Evolutionary conservation across 2,797 vertebrate genomes (phyloP), one percentile per base, ranked within the genome.

Genomic region (Vultur gryphus): DNA sequence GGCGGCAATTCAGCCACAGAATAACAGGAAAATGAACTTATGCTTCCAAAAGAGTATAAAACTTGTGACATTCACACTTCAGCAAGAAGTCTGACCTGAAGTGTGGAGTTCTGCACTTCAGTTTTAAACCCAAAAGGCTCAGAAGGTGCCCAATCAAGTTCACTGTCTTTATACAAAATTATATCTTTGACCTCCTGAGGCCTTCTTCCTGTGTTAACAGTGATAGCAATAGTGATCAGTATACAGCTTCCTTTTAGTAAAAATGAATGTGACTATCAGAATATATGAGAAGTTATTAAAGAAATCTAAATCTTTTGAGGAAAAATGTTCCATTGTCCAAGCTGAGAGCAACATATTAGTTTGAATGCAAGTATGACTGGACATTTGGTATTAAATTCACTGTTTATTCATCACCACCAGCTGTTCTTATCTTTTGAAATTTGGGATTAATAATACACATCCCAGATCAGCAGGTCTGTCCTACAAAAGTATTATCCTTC

Each of bases 1-100:
- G 86, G 70, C 89, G 73, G 73, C 43, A 81, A 65, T 71, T 90
- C 76, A 88, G 57, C 15, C 41, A 91, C 31, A 52, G 79, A 95
- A 94, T 81, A 95, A 93, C 94, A 97, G 87, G 90, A 95, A 93
- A 90, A 91, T 75, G 54, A 93, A 83, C 43, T 75, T 87, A 19
- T 16, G 44, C 39, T 88, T 94, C 88, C 91, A 78, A 93, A 87
- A 66, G 44, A 16, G 7, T 46, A 39, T 57, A 91, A 93, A 88
- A 84, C n/a, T 69, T 54, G 15, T 28, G 37, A 71, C 33, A 71
- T 44, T 75, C 25, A 43, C 0, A 0, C 33, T 86, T 80, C 52
- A 81, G n/a, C 31, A 44, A 91, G 67, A 88, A 71, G 41, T 24
- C 19, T 70, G 64, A 85, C 23, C 67, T n/a, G 54, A 69, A 81